These are phyloP conservation scores for Agonopterix subpropinquella DNA, from an alignment of 2,888 invertebrate species.

Conservation along the genomic window DNA sequence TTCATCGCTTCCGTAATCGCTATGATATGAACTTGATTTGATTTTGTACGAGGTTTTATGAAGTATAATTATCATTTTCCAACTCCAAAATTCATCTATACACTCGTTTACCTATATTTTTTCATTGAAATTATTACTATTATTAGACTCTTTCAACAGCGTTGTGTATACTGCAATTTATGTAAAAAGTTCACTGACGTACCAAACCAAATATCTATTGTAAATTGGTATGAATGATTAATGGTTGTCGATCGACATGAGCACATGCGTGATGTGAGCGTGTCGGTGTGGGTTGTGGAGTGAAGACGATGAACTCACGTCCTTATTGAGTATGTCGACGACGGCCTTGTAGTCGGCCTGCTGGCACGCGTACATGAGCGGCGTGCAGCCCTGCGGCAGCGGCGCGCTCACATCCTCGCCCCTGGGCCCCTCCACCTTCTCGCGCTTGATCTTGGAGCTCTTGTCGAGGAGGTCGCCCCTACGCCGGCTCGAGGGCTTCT, in stretches of 20 bases:
- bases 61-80: no score
- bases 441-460: slow-evolving; percentile 63
- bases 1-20: slow-evolving; percentile 27
- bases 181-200: not conserved
- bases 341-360: slow-evolving; percentile 88
- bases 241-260: not conserved
- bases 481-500: slow-evolving; percentile 54
- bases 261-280: slow-evolving; percentile 2
- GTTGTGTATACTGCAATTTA: no score
- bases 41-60: slow-evolving; percentile 1
- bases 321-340: slow-evolving; percentile 82
- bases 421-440: slow-evolving; percentile 52
- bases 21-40: slow-evolving; percentile 2
- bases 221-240: not conserved
- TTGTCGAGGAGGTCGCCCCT: slow-evolving; percentile 62
- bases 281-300: not conserved
- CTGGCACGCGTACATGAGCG: slow-evolving; percentile 94
- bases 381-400: slow-evolving; percentile 83
- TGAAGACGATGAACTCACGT: slow-evolving; percentile 74
- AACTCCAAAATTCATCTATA: no score
- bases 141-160: no score
- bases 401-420: slow-evolving; percentile 52
- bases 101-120: no score
- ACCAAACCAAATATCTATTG: not conserved
- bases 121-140: no score